Base-by-base conservation (phyloP, 2,797 vertebrate species). In the Enteromius fasciolatus region DNA sequence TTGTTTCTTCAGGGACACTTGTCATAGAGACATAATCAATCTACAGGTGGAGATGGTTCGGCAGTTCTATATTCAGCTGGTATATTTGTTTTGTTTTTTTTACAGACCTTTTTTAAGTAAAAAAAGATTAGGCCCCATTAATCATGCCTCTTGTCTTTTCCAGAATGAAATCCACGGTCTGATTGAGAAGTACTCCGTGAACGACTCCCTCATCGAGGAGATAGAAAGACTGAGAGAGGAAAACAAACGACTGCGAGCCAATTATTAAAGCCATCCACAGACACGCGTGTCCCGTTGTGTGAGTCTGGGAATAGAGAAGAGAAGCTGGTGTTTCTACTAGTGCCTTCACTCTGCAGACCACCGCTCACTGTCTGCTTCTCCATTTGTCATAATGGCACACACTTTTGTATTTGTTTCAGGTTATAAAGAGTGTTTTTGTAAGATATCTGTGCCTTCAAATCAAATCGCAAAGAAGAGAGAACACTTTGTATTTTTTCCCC, bases 31-130 rank as follows among this genome's bases (percentile, higher is more conserved):
- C 89, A 95, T 99, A 80, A 94, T 99, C 87, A 99, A 99, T 94
- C 95, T 99, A 59, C 98, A 99, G 93, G 95, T 99, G 85, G 98
- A 99, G 92, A 99, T 99, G 97, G 95, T 99, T 80, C 96, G 96
- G 59, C 98, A 99, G 89, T 99, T 99, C 90, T 98, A 97, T 90
- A 93, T 98, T 90, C 97, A 99, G 86, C 87, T 98, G 97, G 98
- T 99, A 63, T 2, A 23, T 70, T 39, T 31, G 33, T 33, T 33
- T 33, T 33, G 3, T 59, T 15, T 31, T 14, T 59, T 25, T 80
- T 39, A 36, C 46, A 23, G 3, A 3, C 14, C 5, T 52, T 48
- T 5, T 5, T 54, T 50, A 41, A 25, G 4, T 39, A 74, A 1
- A 3, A 7, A 48, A 33, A 14, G 0, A 18, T 18, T 36, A 67